Conservation (phyloP, 2,888 invertebrate species). For the Tenthredo notha region DNA sequence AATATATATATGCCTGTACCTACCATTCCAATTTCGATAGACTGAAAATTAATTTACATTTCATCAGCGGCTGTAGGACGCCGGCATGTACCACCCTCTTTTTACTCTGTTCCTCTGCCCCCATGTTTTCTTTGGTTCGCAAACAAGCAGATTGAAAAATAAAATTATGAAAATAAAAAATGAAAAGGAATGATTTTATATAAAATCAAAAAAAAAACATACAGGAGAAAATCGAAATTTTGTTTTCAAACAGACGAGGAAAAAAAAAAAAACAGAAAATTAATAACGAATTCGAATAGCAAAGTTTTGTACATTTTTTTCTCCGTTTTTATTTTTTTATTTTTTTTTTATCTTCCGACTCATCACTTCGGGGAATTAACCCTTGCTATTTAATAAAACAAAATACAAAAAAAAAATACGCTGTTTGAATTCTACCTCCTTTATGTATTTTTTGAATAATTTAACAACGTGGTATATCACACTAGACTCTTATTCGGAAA, state of each 20-base stretch:
- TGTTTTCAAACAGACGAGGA: neutral
- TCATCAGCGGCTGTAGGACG: neutral
- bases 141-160: constrained; percentile 55
- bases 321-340: too few relatives aligned
- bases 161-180: constrained; percentile 46
- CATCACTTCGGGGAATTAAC: neutral
- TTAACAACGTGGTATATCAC: neutral
- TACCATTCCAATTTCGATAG: neutral
- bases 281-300: neutral
- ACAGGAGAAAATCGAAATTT: neutral
- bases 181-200: neutral
- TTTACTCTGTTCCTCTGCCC: constrained; percentile 36
- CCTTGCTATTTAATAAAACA: neutral
- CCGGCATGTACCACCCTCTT: neutral
- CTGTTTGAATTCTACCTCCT: neutral
- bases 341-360: neutral
- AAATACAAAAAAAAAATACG: neutral
- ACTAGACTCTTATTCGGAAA: neutral
- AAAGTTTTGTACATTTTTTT: constrained; percentile 26
- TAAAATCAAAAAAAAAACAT: neutral
- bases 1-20: too few relatives aligned
- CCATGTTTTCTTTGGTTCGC: constrained; percentile 54
- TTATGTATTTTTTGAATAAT: neutral
- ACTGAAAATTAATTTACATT: constrained; percentile 8
- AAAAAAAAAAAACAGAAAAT: neutral